Conservation (phyloP, 2,113 vertebrate species). For the Phylloscopus trochiloides region DNA sequence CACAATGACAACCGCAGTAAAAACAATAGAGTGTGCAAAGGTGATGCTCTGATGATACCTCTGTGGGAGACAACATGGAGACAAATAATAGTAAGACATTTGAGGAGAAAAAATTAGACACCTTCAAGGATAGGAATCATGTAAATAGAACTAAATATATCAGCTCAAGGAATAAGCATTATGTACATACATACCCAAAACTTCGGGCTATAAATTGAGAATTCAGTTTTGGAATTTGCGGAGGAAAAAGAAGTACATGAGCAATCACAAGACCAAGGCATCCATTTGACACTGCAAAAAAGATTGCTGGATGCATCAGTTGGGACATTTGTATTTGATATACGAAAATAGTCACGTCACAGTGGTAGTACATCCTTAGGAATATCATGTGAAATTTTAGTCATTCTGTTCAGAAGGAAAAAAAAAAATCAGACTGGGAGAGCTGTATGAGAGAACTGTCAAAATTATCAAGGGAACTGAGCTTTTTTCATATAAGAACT, state of each 20-base stretch:
- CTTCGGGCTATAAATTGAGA: not conserved
- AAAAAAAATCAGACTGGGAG: not conserved
- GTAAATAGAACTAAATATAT: not conserved
- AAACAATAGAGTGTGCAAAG: not conserved
- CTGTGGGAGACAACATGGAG: not conserved
- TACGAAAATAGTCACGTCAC: not conserved
- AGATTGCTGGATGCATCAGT: not conserved
- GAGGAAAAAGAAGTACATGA: not conserved
- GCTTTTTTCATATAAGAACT: not conserved
- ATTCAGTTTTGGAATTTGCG: not conserved
- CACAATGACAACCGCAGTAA: not conserved
- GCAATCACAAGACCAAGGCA: not conserved
- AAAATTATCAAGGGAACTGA: not conserved
- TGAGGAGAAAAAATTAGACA: not conserved
- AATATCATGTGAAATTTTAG: slow-evolving; percentile 9
- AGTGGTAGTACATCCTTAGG: not conserved
- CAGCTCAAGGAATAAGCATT: not conserved
- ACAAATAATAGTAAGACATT: not conserved
- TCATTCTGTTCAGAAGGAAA: not conserved
- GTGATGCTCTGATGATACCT: not conserved
- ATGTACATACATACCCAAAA: not conserved
- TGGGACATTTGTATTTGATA: not conserved
- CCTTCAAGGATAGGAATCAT: not conserved
- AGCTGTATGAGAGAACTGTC: not conserved
- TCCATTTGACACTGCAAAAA: not conserved